Evolutionary conservation across 2,797 vertebrate species (phyloP), one percentile per base, ranked within the genome.

Genomic region (Triplophysa bombifrons): DNA sequence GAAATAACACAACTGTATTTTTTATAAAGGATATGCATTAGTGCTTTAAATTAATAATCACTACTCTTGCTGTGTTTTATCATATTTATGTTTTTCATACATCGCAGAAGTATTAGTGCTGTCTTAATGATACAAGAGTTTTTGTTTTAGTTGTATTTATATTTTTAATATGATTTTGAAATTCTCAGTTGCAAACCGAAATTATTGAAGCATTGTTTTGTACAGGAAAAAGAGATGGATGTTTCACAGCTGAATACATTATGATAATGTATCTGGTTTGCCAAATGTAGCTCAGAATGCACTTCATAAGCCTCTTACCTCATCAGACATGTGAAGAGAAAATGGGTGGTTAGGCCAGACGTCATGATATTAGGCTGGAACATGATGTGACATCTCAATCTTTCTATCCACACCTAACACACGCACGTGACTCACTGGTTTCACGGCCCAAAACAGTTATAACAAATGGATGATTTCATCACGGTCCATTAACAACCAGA

Each of bases 261-360:
- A 70, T 70, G 27, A 78, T 70, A 78, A 63, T 34, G 58, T 41
- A 80, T 80, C 77, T 80, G 56, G 56, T 82, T 82, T 82, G 55
- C 58, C 63, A 68, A 72, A 63, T 41, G 66, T 46, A 76, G 51
- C 10, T 61, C 58, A 82, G 58, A 55, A 48, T 79, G 69, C 79
- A 70, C 76, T 65, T 58, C 74, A 71, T 82, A 82, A 74, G 70
- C 51, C 60, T 85, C 81, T 78, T 74, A 77, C 50, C 65, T 74
- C 77, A 82, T 77, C 74, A 66, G 50, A 53, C 80, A 77, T 56
- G 69, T 78, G 70, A 60, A 34, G 17, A 41, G 58, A 69, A 63
- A 64, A 44, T 14, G 34, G 51, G 51, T 55, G 13, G 8, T 77
- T 34, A 58, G 53, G 69, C 34, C 72, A 76, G 63, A 76, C 65